phyloP scores from a whole-genome alignment of 2,888 invertebrate species.

The Chrysolina haemoptera region DNA sequence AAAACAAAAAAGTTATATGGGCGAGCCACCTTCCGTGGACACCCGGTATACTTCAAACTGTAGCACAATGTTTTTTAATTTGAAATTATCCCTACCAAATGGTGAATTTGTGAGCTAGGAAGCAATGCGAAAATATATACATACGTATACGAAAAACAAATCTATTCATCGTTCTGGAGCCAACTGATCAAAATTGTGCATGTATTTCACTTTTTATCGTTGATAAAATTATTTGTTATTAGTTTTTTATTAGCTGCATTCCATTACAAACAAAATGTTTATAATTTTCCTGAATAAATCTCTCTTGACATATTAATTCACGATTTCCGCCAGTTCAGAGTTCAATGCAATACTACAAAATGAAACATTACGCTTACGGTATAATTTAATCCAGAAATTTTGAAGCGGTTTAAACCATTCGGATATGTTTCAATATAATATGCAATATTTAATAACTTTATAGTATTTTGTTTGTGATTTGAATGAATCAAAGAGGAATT shows the following conservation, averaged over 20 bases:
- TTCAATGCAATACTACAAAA: conserved; percentile 7
- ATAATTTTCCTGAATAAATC: conserved; percentile 30
- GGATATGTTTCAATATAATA: not conserved
- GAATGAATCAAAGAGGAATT: not conserved
- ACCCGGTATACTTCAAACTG: no score
- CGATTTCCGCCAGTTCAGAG: conserved; percentile 17
- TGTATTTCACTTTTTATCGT: not conserved
- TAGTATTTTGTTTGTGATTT: not conserved
- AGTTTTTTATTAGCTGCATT: conserved; percentile 7
- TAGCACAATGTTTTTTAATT: no score
- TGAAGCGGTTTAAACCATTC: not conserved
- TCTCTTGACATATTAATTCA: conserved; percentile 31
- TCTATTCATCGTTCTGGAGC: not conserved
- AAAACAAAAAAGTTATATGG: no score
- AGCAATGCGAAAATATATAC: no score
- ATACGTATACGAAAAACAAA: no score
- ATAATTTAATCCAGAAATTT: conserved; percentile 7
- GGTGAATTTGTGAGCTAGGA: no score
- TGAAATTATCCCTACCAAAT: no score
- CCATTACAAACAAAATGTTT: conserved; percentile 20
- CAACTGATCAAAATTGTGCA: not conserved
- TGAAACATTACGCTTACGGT: conserved; percentile 4
- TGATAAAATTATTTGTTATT: not conserved
- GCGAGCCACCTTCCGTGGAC: no score
- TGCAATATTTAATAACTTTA: not conserved